Evolutionary conservation across 1,140 invertebrate genomes (phyloP).

Genomic region (Sarcophaga peregrina): DNA sequence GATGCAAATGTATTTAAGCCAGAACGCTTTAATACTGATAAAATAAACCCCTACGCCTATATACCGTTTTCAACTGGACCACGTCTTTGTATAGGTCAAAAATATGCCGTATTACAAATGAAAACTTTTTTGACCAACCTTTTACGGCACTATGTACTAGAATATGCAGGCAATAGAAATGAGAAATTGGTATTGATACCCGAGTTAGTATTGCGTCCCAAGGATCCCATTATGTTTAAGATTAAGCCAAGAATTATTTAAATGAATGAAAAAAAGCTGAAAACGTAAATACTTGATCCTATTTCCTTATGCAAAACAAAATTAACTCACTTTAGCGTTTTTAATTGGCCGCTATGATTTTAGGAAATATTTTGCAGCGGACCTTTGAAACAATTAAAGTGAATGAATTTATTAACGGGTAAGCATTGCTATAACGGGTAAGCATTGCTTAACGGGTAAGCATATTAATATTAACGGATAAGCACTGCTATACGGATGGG

Average conservation of each 20-base stretch:
- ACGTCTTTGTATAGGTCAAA: conserved; percentile 79
- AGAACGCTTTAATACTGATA: conserved; percentile 73
- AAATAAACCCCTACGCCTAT: conserved; percentile 69
- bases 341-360: too few relatives aligned
- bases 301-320: too few relatives aligned
- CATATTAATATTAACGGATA: too few relatives aligned
- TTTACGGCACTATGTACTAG: conserved; percentile 73
- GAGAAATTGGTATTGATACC: conserved; percentile 65
- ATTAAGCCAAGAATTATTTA: conserved; percentile 51
- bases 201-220: conserved; percentile 68
- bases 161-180: conserved; percentile 61
- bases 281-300: too few relatives aligned
- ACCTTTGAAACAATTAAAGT: too few relatives aligned
- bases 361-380: too few relatives aligned
- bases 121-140: conserved; percentile 77
- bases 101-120: conserved; percentile 83
- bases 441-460: too few relatives aligned
- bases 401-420: too few relatives aligned
- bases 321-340: too few relatives aligned
- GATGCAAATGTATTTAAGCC: conserved; percentile 76
- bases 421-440: too few relatives aligned
- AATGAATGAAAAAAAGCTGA: neutral
- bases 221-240: conserved; percentile 61
- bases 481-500: too few relatives aligned
- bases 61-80: conserved; percentile 76